Percentiles rank a stretch among this genome's conserved stretches.
These are phyloP conservation scores for Heliconius eleuchia DNA, from an alignment of 1,140 invertebrate species.

Conservation along the genomic window DNA sequence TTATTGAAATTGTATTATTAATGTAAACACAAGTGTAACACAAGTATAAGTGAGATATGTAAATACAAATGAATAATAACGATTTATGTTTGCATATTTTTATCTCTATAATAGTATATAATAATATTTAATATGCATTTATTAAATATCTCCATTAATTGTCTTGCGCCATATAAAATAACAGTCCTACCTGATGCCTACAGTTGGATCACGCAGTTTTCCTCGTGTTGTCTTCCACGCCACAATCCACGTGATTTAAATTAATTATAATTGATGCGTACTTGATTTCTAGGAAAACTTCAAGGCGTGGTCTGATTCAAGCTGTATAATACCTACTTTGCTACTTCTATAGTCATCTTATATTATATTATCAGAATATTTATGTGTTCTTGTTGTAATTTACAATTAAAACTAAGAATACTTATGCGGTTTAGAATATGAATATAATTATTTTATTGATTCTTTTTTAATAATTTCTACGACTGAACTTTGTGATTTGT, in stretches of 20 bases:
- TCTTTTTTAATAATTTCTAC: too few species aligned
- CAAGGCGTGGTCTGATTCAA: conserved; percentile 24
- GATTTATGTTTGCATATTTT: too few species aligned
- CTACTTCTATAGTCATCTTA: background rate
- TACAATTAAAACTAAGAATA: background rate
- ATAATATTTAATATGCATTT: background rate
- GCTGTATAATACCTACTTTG: background rate
- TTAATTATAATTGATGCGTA: conserved; percentile 24
- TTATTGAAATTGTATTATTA: too few species aligned
- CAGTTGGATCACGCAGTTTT: conserved; percentile 19
- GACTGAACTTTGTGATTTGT: too few species aligned
- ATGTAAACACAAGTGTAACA: too few species aligned
- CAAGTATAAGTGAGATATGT: too few species aligned
- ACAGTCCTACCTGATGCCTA: conserved; percentile 1
- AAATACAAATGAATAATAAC: too few species aligned
- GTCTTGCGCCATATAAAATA: background rate
- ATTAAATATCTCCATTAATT: background rate
- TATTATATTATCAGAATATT: background rate
- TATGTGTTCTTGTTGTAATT: background rate
- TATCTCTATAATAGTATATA: too few species aligned
- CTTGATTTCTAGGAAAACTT: conserved; percentile 22
- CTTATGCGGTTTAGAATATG: too few species aligned
- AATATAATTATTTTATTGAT: too few species aligned
- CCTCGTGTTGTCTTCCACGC: conserved; percentile 31
- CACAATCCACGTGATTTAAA: conserved; percentile 26